These are phyloP conservation scores for Lumbricus terrestris DNA, from an alignment of 2,888 invertebrate genomes.

Conservation along the genomic window DNA sequence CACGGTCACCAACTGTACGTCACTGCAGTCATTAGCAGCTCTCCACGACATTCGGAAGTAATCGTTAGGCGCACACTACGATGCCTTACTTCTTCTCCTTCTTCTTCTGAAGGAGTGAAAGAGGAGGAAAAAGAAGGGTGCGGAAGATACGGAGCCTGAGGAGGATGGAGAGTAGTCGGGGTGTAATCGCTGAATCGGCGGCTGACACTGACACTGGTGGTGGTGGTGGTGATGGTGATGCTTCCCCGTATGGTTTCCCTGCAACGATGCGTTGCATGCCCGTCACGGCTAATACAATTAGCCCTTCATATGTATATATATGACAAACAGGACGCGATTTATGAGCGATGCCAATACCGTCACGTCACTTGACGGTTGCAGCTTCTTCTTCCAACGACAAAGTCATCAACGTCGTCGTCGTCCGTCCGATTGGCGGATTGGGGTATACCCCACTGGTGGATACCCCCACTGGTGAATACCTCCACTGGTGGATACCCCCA, in stretches of 20 bases:
- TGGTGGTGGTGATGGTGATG: neutral
- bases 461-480: too few species aligned
- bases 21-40: too few species aligned
- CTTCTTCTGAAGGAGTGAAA: neutral
- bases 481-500: too few species aligned
- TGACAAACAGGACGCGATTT: neutral
- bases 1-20: neutral
- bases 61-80: neutral
- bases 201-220: too few species aligned
- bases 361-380: constrained; percentile 13
- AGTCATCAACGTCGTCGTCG: too few species aligned
- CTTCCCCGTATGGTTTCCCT: neutral
- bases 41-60: neutral
- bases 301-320: too few species aligned
- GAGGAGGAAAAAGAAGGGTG: neutral
- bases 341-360: constrained; percentile 9
- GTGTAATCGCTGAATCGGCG: neutral
- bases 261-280: neutral
- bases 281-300: neutral
- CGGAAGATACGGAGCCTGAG: neutral
- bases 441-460: too few species aligned
- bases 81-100: neutral
- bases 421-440: neutral
- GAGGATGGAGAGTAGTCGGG: neutral
- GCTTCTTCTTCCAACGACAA: neutral